Conservation (phyloP, 2,797 vertebrate species). For the Euthynnus affinis region DNA sequence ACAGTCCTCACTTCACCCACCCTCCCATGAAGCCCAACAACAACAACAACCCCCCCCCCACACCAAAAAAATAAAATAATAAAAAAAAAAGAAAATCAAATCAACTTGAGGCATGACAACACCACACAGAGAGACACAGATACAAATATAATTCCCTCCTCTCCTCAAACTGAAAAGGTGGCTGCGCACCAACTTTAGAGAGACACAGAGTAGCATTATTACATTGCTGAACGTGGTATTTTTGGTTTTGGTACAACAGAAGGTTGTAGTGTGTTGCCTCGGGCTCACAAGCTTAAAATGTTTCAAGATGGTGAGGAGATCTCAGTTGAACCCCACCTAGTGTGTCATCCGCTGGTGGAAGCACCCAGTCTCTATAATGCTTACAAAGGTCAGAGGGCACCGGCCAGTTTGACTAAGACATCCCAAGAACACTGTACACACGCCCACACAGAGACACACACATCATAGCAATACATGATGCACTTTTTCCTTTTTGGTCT, state of each 20-base stretch:
- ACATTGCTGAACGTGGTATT: conserved; percentile 83
- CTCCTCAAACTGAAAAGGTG: conserved; percentile 79
- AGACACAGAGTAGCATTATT: conserved; percentile 81
- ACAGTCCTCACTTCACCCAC: conserved; percentile 66
- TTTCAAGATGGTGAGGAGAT: conserved; percentile 70
- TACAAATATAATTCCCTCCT: conserved; percentile 82
- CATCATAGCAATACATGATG: conserved; percentile 78
- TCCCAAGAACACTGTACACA: conserved; percentile 81
- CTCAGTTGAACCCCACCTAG: conserved; percentile 65
- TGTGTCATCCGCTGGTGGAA: conserved; percentile 75
- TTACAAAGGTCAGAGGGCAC: conserved; percentile 72
- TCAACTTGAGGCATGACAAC: conserved; percentile 77
- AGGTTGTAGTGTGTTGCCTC: conserved; percentile 81
- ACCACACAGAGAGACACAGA: conserved; percentile 78
- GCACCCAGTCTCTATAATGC: conserved; percentile 73
- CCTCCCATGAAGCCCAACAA: conserved; percentile 58
- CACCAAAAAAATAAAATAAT: not conserved
- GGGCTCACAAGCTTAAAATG: conserved; percentile 72
- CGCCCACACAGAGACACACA: conserved; percentile 78
- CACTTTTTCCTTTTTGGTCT: conserved; percentile 87
- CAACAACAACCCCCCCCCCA: conserved; percentile 31
- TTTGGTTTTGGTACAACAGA: conserved; percentile 87
- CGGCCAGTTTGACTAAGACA: conserved; percentile 72
- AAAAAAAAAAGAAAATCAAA: conserved; percentile 49
- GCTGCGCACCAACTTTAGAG: conserved; percentile 74